A percentile compares a stretch with the other conserved stretches of the same genome.
Evolutionary conservation across 2,888 invertebrate genomes (phyloP).

Genomic region (Drosophila testacea): DNA sequence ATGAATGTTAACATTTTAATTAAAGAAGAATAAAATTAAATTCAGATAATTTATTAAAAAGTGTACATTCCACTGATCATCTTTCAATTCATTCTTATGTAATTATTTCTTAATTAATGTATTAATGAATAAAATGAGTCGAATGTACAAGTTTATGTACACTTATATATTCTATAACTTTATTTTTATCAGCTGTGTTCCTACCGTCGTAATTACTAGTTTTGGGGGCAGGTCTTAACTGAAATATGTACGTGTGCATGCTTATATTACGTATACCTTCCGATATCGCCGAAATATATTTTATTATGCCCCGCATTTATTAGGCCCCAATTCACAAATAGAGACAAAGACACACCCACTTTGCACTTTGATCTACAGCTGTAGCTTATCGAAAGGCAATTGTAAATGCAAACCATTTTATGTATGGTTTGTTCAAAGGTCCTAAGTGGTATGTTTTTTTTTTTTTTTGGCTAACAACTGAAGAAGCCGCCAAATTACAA

Average conservation of each 20-base stretch:
- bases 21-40: not conserved
- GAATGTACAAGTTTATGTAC: conserved; percentile 2
- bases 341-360: conserved; percentile 63
- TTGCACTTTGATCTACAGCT: conserved; percentile 58
- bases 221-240: conserved; percentile 49
- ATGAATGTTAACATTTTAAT: not conserved
- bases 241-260: conserved; percentile 15
- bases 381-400: conserved; percentile 51
- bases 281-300: conserved; percentile 3
- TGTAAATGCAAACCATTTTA: conserved; percentile 46
- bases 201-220: conserved; percentile 10
- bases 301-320: conserved; percentile 20
- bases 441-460: conserved; percentile 17
- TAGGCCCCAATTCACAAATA: conserved; percentile 11
- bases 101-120: not conserved
- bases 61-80: not conserved
- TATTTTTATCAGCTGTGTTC: conserved; percentile 4
- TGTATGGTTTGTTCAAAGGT: conserved; percentile 40
- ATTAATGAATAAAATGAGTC: not conserved
- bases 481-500: conserved; percentile 22
- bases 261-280: not conserved
- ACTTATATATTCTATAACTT: conserved; percentile 4
- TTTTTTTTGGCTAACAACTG: not conserved
- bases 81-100: not conserved
- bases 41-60: not conserved